phyloP scores from a whole-genome alignment of 2,113 vertebrate genomes.

The Corythoichthys intestinalis region DNA sequence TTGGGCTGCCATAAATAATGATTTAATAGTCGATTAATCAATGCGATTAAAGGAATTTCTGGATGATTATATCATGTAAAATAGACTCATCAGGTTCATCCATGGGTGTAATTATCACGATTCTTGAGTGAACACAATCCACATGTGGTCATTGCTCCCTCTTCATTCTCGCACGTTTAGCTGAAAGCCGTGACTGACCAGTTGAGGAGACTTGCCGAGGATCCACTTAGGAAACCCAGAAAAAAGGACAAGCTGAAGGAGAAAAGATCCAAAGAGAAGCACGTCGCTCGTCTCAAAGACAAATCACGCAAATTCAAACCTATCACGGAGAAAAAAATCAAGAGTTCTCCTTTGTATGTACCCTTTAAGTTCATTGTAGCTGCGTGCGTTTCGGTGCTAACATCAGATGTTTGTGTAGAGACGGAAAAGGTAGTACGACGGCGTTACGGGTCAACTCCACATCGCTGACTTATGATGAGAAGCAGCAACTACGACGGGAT shows the following conservation, averaged over 20 bases:
- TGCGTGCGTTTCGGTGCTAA: background rate
- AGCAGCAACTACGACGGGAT: conserved; percentile 80
- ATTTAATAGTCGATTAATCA: too few species aligned
- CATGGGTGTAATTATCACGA: too few species aligned
- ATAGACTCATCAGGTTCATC: too few species aligned
- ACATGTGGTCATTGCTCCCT: too few species aligned
- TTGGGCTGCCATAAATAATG: too few species aligned
- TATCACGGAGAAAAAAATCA: conserved; percentile 57
- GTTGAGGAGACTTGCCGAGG: conserved; percentile 74
- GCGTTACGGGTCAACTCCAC: conserved; percentile 64
- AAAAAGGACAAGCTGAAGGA: conserved; percentile 73
- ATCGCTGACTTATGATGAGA: conserved; percentile 85
- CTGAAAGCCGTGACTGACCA: conserved; percentile 80
- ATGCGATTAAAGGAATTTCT: too few species aligned
- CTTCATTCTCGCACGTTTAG: conserved; percentile 53
- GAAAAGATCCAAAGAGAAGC: conserved; percentile 54
- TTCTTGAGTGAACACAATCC: background rate
- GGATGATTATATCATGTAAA: too few species aligned
- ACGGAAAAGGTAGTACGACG: conserved; percentile 59
- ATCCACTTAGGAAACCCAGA: conserved; percentile 68
- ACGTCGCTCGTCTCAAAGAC: conserved; percentile 49
- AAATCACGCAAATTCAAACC: conserved; percentile 49
- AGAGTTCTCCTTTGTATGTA: conserved; percentile 71
- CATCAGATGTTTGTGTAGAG: conserved; percentile 50
- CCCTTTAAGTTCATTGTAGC: background rate